These are phyloP conservation scores for Parapristionchus giblindavisi DNA, from an alignment of 2,888 invertebrate genomes.

Conservation along the genomic window DNA sequence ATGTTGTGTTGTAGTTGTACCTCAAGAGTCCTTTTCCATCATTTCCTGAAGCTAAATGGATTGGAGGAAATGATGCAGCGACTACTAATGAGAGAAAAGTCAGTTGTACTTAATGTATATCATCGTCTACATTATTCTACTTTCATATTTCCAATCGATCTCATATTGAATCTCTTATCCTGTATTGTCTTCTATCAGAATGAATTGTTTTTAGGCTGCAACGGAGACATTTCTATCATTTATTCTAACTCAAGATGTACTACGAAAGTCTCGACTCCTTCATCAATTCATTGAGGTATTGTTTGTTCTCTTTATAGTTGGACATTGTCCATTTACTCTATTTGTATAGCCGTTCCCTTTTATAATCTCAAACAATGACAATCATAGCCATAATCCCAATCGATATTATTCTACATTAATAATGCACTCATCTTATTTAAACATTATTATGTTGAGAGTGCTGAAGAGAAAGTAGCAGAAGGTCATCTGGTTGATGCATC, in stretches of 20 bases:
- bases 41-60: conserved; percentile 49
- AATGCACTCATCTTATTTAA: too few species aligned
- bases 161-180: neutral
- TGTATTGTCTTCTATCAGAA: neutral
- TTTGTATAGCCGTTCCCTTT: neutral
- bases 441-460: neutral
- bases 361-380: too few species aligned
- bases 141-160: neutral
- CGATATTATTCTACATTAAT: too few species aligned
- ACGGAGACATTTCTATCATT: conserved; percentile 50
- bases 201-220: conserved; percentile 22
- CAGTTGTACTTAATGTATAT: neutral
- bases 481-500: conserved; percentile 11
- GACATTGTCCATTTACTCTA: neutral
- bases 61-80: conserved; percentile 43
- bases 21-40: conserved; percentile 51
- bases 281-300: conserved; percentile 50
- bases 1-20: conserved; percentile 45
- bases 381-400: too few species aligned
- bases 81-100: conserved; percentile 26
- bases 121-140: too few species aligned
- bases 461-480: conserved; percentile 27
- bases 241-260: conserved; percentile 52
- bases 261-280: conserved; percentile 51
- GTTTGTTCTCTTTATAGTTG: neutral